These are phyloP conservation scores for Cabera pusaria DNA, from an alignment of 2,888 invertebrate genomes.

Conservation along the genomic window DNA sequence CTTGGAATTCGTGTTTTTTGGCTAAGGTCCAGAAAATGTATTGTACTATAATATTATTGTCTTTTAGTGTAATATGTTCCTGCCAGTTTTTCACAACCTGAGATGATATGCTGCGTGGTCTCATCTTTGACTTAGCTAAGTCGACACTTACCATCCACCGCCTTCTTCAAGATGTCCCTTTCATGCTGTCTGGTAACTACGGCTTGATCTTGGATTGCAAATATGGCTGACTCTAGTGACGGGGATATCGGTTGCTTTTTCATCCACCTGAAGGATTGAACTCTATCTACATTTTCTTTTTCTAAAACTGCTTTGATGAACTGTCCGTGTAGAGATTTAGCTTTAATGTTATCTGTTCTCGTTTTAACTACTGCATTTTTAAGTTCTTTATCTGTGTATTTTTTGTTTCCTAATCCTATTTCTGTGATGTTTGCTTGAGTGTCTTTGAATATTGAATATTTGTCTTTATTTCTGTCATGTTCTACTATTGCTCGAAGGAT, in stretches of 20 bases:
- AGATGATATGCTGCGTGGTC: neutral
- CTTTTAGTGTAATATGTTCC: neutral
- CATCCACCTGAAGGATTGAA: neutral
- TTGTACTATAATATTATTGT: neutral
- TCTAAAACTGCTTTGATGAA: neutral
- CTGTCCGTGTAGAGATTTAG: constrained; percentile 1
- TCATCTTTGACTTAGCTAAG: neutral
- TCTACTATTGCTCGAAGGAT: neutral
- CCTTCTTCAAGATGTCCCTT: neutral
- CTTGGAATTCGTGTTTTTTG: neutral
- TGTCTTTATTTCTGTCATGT: constrained; percentile 1
- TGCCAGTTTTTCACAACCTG: neutral
- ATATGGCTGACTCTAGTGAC: neutral
- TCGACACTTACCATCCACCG: neutral
- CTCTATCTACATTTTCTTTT: constrained; percentile 1
- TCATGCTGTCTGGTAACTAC: neutral
- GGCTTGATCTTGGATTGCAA: no score
- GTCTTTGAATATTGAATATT: constrained; percentile 1
- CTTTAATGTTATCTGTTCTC: neutral
- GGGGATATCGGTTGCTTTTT: neutral
- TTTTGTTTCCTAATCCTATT: neutral
- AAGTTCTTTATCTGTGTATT: neutral
- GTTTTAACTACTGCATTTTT: constrained; percentile 1
- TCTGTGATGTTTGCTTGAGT: neutral
- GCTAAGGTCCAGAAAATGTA: neutral